Evolutionary conservation across 1,140 invertebrate genomes (phyloP).

Genomic region (Ganaspis sp.): DNA sequence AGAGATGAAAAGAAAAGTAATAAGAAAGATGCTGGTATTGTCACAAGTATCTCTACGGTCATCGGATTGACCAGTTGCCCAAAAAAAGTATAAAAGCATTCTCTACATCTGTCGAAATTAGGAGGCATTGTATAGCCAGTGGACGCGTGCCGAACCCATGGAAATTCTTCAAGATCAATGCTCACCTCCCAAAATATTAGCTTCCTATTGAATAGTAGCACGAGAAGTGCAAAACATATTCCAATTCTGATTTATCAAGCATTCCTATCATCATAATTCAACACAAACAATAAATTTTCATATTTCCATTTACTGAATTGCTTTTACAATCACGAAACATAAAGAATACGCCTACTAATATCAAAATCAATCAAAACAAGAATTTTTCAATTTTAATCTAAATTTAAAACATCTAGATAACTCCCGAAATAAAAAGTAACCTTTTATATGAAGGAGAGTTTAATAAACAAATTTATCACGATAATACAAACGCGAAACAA

Average conservation of each 20-base stretch:
- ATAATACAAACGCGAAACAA: too few relatives aligned
- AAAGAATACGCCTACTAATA: too few relatives aligned
- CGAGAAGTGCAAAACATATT: background rate
- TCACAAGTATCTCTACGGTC: background rate
- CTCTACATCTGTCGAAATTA: slow-evolving; percentile 26
- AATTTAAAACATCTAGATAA: too few relatives aligned
- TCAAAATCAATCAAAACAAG: too few relatives aligned
- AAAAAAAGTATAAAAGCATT: slow-evolving; percentile 7
- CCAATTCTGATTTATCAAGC: slow-evolving; percentile 1
- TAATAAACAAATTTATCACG: too few relatives aligned
- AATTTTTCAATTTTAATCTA: too few relatives aligned
- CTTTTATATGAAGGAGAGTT: too few relatives aligned
- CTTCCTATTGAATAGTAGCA: background rate
- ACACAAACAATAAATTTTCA: background rate
- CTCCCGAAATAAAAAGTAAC: too few relatives aligned
- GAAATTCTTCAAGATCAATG: slow-evolving; percentile 24
- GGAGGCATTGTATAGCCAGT: slow-evolving; percentile 5
- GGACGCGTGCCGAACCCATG: slow-evolving; percentile 22
- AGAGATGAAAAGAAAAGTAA: background rate
- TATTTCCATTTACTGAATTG: background rate
- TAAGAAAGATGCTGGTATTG: background rate
- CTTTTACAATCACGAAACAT: too few relatives aligned
- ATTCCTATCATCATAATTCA: background rate
- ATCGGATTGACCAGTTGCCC: background rate
- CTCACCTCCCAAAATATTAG: background rate